A percentile compares a stretch with the other conserved stretches of the same genome.
Evolutionary conservation across 2,888 invertebrate genomes (phyloP).

Genomic region (Eueremaeus valkanovi): DNA sequence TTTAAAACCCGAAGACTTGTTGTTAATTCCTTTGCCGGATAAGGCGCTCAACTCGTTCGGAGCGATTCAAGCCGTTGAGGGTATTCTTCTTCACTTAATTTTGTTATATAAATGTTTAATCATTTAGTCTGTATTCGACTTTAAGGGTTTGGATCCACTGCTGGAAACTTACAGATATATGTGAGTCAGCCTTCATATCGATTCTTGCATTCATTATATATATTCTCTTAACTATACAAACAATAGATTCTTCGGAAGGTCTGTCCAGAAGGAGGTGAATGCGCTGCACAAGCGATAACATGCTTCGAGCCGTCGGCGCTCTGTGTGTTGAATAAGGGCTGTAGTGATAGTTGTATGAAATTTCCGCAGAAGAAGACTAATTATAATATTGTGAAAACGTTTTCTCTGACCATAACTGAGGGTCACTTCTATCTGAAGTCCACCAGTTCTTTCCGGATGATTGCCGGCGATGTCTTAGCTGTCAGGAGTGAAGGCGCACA

Average conservation of each 20-base stretch:
- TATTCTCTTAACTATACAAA: neutral
- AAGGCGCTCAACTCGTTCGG: neutral
- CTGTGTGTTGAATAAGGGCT: slow-evolving; percentile 31
- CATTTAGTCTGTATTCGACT: too few species aligned
- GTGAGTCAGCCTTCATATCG: slow-evolving; percentile 18
- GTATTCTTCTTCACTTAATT: too few species aligned
- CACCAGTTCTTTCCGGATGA: slow-evolving; percentile 27
- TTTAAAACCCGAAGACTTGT: slow-evolving; percentile 34
- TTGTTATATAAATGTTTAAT: too few species aligned
- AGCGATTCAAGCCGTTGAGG: slow-evolving; percentile 40
- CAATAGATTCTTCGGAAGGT: slow-evolving; percentile 28
- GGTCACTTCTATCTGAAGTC: slow-evolving; percentile 38
- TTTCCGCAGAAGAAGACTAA: slow-evolving; percentile 18
- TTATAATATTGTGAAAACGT: slow-evolving; percentile 30
- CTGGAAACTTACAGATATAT: slow-evolving; percentile 32
- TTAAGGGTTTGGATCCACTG: slow-evolving; percentile 28
- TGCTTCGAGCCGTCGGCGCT: slow-evolving; percentile 40
- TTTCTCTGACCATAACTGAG: slow-evolving; percentile 36
- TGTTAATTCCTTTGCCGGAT: slow-evolving; percentile 1
- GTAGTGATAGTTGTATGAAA: slow-evolving; percentile 16
- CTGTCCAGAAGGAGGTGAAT: slow-evolving; percentile 24
- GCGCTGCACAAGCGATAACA: neutral
- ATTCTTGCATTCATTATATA: neutral
- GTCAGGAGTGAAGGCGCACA: slow-evolving; percentile 31
- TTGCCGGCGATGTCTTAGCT: slow-evolving; percentile 39